Percentiles rank a stretch among this genome's conserved stretches.
phyloP scores from a whole-genome alignment of 2,797 vertebrate species.

The Eurystomus glaucurus region DNA sequence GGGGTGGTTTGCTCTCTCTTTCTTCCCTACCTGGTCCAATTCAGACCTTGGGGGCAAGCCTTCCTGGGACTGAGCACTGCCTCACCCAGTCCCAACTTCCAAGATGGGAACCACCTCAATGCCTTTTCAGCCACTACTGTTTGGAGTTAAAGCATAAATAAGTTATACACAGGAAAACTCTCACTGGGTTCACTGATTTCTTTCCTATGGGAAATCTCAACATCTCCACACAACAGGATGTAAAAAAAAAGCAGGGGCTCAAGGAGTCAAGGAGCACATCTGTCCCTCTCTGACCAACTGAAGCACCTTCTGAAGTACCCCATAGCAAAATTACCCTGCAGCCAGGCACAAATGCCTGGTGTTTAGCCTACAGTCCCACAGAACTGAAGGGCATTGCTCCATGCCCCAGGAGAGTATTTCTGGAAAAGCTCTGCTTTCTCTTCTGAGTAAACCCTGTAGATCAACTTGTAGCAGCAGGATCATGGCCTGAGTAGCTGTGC shows the following conservation, averaged over 20 bases:
- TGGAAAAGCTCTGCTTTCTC: neutral
- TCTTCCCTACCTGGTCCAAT: neutral
- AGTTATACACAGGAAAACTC: fast-evolving
- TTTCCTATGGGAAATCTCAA: neutral
- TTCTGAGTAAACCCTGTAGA: neutral
- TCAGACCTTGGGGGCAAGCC: neutral
- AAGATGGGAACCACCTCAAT: neutral
- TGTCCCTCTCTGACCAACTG: neutral
- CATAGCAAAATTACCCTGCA: neutral
- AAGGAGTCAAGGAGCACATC: neutral
- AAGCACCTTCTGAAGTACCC: neutral
- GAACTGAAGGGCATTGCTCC: neutral
- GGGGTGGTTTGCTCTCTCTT: neutral
- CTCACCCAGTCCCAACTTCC: fast-evolving
- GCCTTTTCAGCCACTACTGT: neutral
- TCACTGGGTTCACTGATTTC: neutral
- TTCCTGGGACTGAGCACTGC: neutral
- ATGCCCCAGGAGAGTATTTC: neutral
- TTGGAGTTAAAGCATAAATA: neutral
- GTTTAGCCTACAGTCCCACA: neutral
- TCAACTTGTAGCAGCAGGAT: neutral
- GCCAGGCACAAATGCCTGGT: neutral
- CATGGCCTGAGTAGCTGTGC: neutral
- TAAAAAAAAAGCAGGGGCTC: neutral
- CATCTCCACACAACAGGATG: neutral